These are phyloP conservation scores for Oligia fasciuncula DNA, from an alignment of 2,888 invertebrate species.

Conservation along the genomic window DNA sequence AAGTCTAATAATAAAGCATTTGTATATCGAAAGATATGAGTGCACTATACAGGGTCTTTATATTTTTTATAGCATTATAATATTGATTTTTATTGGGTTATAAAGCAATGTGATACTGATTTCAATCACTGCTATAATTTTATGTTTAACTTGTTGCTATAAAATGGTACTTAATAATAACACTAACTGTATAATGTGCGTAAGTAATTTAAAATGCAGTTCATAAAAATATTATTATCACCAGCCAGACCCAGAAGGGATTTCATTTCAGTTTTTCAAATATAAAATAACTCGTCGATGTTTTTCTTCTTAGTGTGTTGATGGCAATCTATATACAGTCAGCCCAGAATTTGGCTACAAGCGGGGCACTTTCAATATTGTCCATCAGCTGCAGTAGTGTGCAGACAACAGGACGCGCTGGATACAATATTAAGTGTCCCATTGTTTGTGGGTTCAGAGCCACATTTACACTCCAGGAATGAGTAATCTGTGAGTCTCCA, in stretches of 20 bases:
- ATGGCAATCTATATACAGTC: too few relatives aligned
- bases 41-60: not conserved
- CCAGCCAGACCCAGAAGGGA: not conserved
- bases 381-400: too few relatives aligned
- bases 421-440: too few relatives aligned
- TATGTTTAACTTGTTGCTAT: conserved; percentile 41
- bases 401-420: not conserved
- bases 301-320: too few relatives aligned
- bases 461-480: too few relatives aligned
- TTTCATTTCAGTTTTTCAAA: not conserved
- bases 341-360: too few relatives aligned
- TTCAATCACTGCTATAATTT: conserved; percentile 48
- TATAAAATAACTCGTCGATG: conserved; percentile 9
- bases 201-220: not conserved
- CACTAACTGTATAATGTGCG: not conserved
- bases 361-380: too few relatives aligned
- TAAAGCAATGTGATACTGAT: conserved; percentile 39
- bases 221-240: not conserved
- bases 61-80: not conserved
- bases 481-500: too few relatives aligned
- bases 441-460: too few relatives aligned
- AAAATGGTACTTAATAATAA: not conserved
- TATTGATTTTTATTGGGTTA: conserved; percentile 26
- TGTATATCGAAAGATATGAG: too few relatives aligned
- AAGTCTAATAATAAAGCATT: not conserved